phyloP scores from a whole-genome alignment of 92 coral and sea anemone species.

The Scolanthus callimorphus region DNA sequence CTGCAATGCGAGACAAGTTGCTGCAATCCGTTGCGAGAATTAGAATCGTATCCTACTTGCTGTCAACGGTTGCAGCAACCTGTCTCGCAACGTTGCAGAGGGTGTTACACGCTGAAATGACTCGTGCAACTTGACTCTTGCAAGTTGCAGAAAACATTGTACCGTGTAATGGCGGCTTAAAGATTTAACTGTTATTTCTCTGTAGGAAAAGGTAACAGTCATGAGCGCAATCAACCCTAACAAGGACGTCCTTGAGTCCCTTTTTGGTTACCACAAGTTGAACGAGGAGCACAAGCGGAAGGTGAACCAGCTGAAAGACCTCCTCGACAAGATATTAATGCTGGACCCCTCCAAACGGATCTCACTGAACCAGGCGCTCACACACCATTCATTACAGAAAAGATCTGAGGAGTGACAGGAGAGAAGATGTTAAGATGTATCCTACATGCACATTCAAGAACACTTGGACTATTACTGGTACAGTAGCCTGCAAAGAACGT shows the following conservation, averaged over 20 bases:
- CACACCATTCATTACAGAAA: constrained; percentile 98
- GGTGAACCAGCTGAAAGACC: constrained; percentile 89
- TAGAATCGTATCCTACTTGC: too few relatives aligned
- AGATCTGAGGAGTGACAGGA: constrained; percentile 73
- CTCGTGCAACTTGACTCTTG: too few relatives aligned
- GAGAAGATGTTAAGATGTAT: constrained; percentile 3
- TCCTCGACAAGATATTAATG: constrained; percentile 88
- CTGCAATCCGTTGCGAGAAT: too few relatives aligned
- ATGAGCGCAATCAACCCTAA: constrained; percentile 86
- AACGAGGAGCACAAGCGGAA: constrained; percentile 86
- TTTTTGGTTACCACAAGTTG: constrained; percentile 78
- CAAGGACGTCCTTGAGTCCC: constrained; percentile 79
- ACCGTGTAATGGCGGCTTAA: too few relatives aligned
- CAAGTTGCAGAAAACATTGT: too few relatives aligned
- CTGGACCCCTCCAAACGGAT: constrained; percentile 91
- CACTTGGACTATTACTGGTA: too few relatives aligned
- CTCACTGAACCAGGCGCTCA: constrained; percentile 92
- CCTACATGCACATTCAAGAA: too few relatives aligned
- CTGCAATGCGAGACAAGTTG: too few relatives aligned
- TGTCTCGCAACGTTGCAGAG: too few relatives aligned
- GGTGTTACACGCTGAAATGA: too few relatives aligned
- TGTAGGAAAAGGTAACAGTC: constrained; percentile 89
- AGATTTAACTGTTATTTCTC: neutral
- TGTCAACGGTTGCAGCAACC: too few relatives aligned
- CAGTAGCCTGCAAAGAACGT: too few relatives aligned